These are phyloP conservation scores for Athene noctua DNA, from an alignment of 2,113 vertebrate genomes.

Conservation along the genomic window DNA sequence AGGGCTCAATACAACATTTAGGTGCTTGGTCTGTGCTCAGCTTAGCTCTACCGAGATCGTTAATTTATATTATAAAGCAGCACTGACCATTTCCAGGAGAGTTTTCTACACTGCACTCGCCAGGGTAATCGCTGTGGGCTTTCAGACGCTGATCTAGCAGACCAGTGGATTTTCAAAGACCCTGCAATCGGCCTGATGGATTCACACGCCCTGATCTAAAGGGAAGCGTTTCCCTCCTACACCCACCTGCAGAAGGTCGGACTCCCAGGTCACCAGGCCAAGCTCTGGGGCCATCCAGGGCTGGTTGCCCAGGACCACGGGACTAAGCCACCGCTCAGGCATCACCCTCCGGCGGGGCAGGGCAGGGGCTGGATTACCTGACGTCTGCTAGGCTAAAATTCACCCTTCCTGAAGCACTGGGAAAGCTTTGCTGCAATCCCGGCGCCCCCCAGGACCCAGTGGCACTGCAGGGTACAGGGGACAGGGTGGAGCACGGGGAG, in stretches of 20 bases:
- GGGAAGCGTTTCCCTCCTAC: not conserved
- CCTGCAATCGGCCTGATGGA: not conserved
- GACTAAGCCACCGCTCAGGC: not conserved
- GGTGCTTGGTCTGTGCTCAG: not conserved
- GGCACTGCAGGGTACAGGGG: not conserved
- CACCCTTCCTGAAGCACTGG: not conserved
- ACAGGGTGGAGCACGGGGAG: rapidly evolving
- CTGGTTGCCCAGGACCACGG: not conserved
- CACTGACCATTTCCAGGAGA: not conserved
- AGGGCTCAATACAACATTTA: not conserved
- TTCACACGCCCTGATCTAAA: not conserved
- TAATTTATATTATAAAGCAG: not conserved
- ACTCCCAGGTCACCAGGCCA: not conserved
- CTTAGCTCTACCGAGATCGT: not conserved
- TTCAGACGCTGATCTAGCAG: not conserved
- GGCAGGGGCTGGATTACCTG: rapidly evolving
- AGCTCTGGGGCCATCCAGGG: not conserved
- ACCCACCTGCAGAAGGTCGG: rapidly evolving
- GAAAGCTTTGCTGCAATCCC: not conserved
- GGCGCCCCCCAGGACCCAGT: rapidly evolving
- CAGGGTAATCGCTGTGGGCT: not conserved
- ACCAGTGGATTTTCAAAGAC: not conserved
- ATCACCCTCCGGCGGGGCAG: not conserved
- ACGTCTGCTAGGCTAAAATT: rapidly evolving
- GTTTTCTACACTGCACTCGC: not conserved